A percentile compares a stretch with the other conserved stretches of the same genome.
phyloP scores from a whole-genome alignment of 1,140 invertebrate species.

The Drosophila pachea region DNA sequence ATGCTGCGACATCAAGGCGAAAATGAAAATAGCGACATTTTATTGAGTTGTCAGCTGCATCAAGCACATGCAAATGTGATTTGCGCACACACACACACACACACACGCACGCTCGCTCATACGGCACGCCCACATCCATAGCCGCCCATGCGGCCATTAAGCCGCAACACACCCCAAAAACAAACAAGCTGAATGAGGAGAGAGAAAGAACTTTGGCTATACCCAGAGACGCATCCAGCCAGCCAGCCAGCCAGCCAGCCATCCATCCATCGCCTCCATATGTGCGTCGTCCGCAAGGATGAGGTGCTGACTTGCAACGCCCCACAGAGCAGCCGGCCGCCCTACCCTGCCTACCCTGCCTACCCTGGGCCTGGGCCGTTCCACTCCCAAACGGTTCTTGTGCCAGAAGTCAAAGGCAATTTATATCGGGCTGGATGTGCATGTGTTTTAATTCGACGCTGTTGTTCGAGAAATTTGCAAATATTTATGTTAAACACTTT shows the following conservation, averaged over 20 bases:
- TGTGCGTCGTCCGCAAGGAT: conserved; percentile 38
- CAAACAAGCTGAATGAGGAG: conserved; percentile 4
- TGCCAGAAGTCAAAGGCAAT: conserved; percentile 40
- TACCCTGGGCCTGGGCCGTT: too few relatives aligned
- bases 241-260: too few relatives aligned
- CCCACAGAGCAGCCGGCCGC: conserved; percentile 35
- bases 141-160: conserved; percentile 15
- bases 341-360: not conserved
- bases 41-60: conserved; percentile 72
- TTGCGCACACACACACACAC: conserved; percentile 10
- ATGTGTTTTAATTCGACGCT: conserved; percentile 50
- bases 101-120: conserved; percentile 15
- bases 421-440: conserved; percentile 39
- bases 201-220: conserved; percentile 1
- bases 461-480: conserved; percentile 49
- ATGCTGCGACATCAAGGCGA: conserved; percentile 60
- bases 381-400: conserved; percentile 12
- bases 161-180: conserved; percentile 61
- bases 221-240: conserved; percentile 26
- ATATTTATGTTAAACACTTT: conserved; percentile 65
- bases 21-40: conserved; percentile 74
- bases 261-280: too few relatives aligned
- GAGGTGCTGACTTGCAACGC: conserved; percentile 70
- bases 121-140: conserved; percentile 51
- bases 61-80: conserved; percentile 56